phyloP scores from a whole-genome alignment of 2,888 invertebrate species.

The Agonopterix heracliana region DNA sequence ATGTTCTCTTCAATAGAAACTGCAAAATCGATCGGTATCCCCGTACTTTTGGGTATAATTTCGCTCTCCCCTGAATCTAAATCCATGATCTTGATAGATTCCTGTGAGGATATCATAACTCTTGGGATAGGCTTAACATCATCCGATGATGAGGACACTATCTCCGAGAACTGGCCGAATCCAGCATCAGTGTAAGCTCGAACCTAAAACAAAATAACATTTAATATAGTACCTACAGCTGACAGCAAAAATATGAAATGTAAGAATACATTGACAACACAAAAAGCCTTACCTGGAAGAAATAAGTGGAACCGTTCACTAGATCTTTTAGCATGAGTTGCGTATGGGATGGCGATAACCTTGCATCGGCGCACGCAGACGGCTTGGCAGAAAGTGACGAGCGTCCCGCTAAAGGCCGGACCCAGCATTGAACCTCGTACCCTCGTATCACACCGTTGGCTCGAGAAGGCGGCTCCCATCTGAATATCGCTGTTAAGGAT shows the following conservation, averaged over 20 bases:
- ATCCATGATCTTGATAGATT: slow-evolving; percentile 85
- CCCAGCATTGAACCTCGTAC: slow-evolving; percentile 85
- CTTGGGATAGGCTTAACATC: slow-evolving; percentile 87
- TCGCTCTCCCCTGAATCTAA: slow-evolving; percentile 81
- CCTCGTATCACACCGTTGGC: slow-evolving; percentile 85
- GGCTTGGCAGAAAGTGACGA: slow-evolving; percentile 40
- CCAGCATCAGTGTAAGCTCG: slow-evolving; percentile 88
- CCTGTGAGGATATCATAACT: slow-evolving; percentile 83
- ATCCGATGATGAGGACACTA: slow-evolving; percentile 77
- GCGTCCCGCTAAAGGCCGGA: slow-evolving; percentile 29
- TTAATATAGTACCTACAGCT: background rate
- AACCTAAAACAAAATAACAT: slow-evolving; percentile 68
- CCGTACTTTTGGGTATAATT: slow-evolving; percentile 78
- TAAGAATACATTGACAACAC: no score
- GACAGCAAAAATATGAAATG: no score
- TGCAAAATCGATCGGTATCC: slow-evolving; percentile 82
- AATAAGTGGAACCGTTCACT: slow-evolving; percentile 78
- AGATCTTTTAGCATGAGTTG: slow-evolving; percentile 77
- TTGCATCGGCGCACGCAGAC: slow-evolving; percentile 73
- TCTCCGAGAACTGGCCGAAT: slow-evolving; percentile 81
- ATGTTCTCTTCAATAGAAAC: slow-evolving; percentile 82
- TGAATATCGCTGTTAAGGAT: slow-evolving; percentile 78
- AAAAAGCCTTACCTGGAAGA: slow-evolving; percentile 74
- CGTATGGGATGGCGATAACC: slow-evolving; percentile 63
- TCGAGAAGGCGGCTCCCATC: slow-evolving; percentile 87